Evolutionary conservation across 2,888 invertebrate species (phyloP).

Genomic region (Brachypalpus laphriformis): DNA sequence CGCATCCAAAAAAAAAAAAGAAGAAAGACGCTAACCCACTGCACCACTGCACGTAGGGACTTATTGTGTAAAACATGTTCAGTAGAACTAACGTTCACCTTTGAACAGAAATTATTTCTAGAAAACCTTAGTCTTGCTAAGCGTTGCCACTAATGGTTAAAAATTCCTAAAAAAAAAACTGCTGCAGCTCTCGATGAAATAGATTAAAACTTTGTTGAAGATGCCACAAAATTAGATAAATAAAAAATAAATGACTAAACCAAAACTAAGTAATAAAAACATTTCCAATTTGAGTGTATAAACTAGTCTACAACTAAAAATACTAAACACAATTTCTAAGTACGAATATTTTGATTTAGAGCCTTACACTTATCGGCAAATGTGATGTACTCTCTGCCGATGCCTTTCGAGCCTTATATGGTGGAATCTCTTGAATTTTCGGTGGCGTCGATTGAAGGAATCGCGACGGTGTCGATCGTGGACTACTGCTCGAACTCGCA

Average conservation of each 20-base stretch:
- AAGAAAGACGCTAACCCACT: too few relatives aligned
- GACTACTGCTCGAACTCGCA: conserved; percentile 81
- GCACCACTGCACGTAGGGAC: too few relatives aligned
- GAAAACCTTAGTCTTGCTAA: too few relatives aligned
- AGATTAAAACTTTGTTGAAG: conserved; percentile 9
- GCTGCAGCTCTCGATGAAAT: too few relatives aligned
- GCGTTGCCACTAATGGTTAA: too few relatives aligned
- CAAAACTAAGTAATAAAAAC: background rate
- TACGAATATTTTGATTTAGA: background rate
- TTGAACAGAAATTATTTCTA: too few relatives aligned
- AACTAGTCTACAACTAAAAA: conserved; percentile 10
- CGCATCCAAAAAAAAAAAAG: too few relatives aligned
- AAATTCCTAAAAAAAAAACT: too few relatives aligned
- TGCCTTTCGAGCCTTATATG: conserved; percentile 84
- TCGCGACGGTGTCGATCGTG: conserved; percentile 77
- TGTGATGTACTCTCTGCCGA: conserved; percentile 84
- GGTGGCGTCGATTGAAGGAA: conserved; percentile 76
- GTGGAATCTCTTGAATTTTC: conserved; percentile 84
- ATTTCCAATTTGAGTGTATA: conserved; percentile 4
- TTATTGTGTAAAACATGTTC: too few relatives aligned
- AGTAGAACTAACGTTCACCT: too few relatives aligned
- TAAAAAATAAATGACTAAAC: background rate
- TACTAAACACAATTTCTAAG: conserved; percentile 11
- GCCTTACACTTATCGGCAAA: conserved; percentile 81
- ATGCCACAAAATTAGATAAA: background rate